These are phyloP conservation scores for Ahaetulla prasina DNA, from an alignment of 2,113 vertebrate species.

Conservation along the genomic window DNA sequence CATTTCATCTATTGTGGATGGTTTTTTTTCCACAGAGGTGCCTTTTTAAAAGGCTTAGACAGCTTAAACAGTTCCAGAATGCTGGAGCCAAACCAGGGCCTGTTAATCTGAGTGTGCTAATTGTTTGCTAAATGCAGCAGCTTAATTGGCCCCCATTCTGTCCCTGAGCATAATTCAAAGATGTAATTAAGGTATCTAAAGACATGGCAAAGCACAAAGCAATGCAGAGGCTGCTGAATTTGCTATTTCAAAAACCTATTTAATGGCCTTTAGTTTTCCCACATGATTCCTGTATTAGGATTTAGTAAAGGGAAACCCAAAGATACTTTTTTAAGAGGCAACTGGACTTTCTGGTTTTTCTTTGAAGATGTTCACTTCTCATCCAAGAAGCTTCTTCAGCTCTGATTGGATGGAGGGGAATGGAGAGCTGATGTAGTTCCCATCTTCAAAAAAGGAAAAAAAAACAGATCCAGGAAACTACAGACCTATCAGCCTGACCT, in stretches of 20 bases:
- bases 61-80: neutral
- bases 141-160: neutral
- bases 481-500: too few species aligned
- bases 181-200: neutral
- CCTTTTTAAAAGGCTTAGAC: neutral
- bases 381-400: too few species aligned
- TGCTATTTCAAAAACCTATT: neutral
- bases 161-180: neutral
- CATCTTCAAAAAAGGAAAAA: too few species aligned
- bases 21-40: neutral
- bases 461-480: too few species aligned
- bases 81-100: neutral
- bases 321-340: too few species aligned
- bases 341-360: too few species aligned
- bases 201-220: neutral
- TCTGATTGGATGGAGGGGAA: too few species aligned
- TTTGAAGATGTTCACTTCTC: too few species aligned
- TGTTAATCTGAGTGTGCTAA: neutral
- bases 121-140: neutral
- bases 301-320: neutral
- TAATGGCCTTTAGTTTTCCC: neutral
- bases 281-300: neutral
- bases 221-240: neutral
- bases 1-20: neutral
- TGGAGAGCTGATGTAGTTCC: too few species aligned